Evolutionary conservation across 2,113 vertebrate genomes (phyloP), one percentile per base, ranked within the genome.

Genomic region (Mola mola): DNA sequence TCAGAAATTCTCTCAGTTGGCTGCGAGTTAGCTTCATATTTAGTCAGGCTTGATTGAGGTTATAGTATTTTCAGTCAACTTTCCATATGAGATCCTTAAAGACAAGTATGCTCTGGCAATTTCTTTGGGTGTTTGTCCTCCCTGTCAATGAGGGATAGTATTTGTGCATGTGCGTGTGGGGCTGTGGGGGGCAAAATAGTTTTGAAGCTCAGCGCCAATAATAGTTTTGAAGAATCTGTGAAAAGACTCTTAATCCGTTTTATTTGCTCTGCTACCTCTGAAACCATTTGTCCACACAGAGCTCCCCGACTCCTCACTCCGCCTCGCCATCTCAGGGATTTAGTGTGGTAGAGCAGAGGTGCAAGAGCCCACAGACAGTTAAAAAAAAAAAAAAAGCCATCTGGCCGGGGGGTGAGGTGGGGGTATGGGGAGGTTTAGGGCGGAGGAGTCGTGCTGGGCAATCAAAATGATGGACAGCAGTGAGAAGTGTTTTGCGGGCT

Each of bases 401-500:
- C 95, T 98, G 95, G 94, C 93, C 86, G 87, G 92, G 56, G 72
- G 46, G 72, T 4, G 64, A 63, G 69, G 61, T 65, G 73, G 84
- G 75, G 68, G 78, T 72, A 63, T 56, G 53, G 57, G 78, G 75
- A 78, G 78, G 75, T 75, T 83, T 74, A 66, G 68, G 84, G 66
- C 63, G 66, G 95, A 93, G 93, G 94, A 94, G 89, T 88, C 89
- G 76, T 94, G 94, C 93, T 93, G 91, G 90, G 95, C 94, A 91
- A 96, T 98, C 96, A 97, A 89, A 92, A 97, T 98, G 95, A 95
- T 92, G 92, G 93, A 92, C 94, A 93, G 91, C 90, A 95, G 94
- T 92, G 95, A 96, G 95, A 95, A 96, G 94, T 96, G 95, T 95
- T 92, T 94, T 95, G 95, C 91, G 91, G 94, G 94, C 95, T 95